Percentiles rank a stretch among this genome's conserved stretches.
Evolutionary conservation across 1,140 invertebrate species (phyloP).

Genomic region (Conus ventricosus): DNA sequence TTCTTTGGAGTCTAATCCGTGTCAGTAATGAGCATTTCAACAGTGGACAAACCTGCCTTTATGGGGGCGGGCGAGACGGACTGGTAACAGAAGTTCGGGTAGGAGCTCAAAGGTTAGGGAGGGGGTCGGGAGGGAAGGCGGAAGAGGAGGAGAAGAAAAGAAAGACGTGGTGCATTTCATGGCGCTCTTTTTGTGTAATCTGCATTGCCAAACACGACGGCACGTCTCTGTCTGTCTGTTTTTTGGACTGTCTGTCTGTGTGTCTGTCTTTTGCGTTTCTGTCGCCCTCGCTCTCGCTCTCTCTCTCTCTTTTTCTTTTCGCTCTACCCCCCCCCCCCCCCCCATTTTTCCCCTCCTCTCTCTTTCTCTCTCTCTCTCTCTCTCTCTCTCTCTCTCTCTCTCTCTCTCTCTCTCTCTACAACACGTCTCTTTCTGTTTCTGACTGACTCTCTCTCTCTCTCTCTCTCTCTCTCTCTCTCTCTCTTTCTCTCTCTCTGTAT

Average conservation of each 20-base stretch:
- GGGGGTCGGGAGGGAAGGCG: not conserved
- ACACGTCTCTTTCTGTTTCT: not conserved
- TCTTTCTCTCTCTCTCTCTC: not conserved
- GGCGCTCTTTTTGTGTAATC: too few relatives aligned
- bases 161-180: too few relatives aligned
- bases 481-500: not conserved
- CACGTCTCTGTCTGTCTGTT: not conserved
- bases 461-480: constrained; percentile 6
- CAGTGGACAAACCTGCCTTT: not conserved
- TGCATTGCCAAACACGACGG: not conserved
- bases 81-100: too few relatives aligned
- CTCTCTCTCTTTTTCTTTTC: not conserved
- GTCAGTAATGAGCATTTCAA: constrained; percentile 21
- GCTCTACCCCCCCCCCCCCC: too few relatives aligned
- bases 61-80: too few relatives aligned
- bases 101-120: not conserved
- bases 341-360: not conserved
- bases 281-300: not conserved
- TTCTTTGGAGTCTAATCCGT: not conserved
- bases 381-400: not conserved
- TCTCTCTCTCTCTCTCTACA: not conserved
- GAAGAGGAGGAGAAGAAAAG: too few relatives aligned
- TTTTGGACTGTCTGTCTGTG: too few relatives aligned
- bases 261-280: too few relatives aligned
- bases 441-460: not conserved